A percentile compares a stretch with the other conserved stretches of the same genome.
Evolutionary conservation across 92 coral and sea anemone genomes (phyloP).

Genomic region (Parazoanthus atlanticus): DNA sequence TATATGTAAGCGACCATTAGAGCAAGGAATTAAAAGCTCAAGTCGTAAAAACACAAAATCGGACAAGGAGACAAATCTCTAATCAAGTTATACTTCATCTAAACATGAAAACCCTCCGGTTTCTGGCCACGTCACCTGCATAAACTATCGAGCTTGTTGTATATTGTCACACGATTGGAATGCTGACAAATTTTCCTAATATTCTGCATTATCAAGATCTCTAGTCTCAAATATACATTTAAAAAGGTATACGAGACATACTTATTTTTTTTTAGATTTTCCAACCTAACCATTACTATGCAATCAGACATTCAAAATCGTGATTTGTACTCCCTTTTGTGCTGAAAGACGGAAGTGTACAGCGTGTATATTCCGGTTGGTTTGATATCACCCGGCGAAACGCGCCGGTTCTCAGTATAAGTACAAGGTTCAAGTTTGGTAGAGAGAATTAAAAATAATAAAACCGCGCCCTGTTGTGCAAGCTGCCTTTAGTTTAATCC

Average conservation of each 20-base stretch:
- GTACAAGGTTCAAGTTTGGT: neutral
- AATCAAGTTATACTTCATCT: too few species aligned
- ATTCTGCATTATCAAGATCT: neutral
- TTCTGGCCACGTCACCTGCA: neutral
- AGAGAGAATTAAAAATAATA: neutral
- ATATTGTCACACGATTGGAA: neutral
- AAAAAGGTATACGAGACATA: neutral
- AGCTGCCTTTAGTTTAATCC: neutral
- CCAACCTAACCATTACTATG: neutral
- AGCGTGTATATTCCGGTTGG: neutral
- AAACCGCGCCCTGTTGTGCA: constrained; percentile 23
- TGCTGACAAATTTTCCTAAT: neutral
- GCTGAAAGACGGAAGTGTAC: neutral
- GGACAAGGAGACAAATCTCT: too few species aligned
- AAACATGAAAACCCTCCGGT: neutral
- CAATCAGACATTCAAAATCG: neutral
- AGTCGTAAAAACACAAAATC: neutral
- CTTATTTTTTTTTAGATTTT: too few species aligned
- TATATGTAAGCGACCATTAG: neutral
- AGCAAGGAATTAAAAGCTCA: neutral
- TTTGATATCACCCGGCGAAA: neutral
- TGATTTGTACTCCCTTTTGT: neutral
- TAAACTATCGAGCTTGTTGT: too few species aligned
- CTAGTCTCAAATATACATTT: neutral
- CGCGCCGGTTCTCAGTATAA: neutral